Conservation (phyloP, 1,140 invertebrate species). For the Camponotus floridanus region DNA sequence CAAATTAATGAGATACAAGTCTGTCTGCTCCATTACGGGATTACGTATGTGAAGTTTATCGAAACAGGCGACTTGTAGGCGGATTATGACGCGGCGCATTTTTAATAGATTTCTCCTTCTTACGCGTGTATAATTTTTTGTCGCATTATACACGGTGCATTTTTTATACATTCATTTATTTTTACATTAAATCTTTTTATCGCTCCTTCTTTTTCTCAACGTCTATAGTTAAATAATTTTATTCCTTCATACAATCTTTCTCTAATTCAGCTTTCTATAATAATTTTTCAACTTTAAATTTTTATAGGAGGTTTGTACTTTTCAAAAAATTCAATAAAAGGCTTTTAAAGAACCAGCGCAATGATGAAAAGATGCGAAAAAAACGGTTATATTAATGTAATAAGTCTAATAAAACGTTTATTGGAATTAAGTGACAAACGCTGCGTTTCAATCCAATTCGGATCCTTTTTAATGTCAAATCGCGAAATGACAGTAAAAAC, state of each 20-base stretch:
- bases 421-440: no score
- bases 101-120: neutral
- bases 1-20: conserved; percentile 35
- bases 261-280: neutral
- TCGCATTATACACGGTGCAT: neutral
- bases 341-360: no score
- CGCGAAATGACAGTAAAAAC: no score
- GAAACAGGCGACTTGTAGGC: conserved; percentile 9
- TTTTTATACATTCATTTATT: conserved; percentile 8
- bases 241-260: neutral
- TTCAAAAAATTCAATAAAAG: no score
- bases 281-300: neutral
- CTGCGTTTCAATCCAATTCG: no score
- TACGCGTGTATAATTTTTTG: neutral
- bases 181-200: neutral
- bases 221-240: neutral
- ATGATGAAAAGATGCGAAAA: no score
- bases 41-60: neutral
- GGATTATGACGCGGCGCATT: neutral
- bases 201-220: neutral
- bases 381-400: no score
- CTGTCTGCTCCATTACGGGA: neutral
- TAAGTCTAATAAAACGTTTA: no score
- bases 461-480: no score
- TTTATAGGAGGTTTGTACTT: no score